Percentiles rank a stretch among this genome's conserved stretches.
Evolutionary conservation across 1,140 invertebrate genomes (phyloP).

Genomic region (Caerostris darwini): DNA sequence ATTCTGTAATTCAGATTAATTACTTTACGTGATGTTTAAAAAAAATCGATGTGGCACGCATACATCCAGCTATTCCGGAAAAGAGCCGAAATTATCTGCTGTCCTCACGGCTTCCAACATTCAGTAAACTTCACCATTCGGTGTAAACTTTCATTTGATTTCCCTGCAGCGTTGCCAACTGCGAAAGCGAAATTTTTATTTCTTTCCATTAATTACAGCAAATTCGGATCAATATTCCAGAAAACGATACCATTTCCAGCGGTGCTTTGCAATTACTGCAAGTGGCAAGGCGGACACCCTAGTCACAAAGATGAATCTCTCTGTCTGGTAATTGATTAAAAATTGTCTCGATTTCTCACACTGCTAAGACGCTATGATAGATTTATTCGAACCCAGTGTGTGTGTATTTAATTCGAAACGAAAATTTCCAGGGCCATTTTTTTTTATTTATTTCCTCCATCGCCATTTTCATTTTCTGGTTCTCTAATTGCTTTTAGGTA

Average conservation of each 20-base stretch:
- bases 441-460: background rate
- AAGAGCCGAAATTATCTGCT: background rate
- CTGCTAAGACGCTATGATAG: constrained; percentile 27
- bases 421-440: background rate
- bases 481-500: constrained; percentile 54
- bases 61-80: background rate
- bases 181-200: constrained; percentile 47
- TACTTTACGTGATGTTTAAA: background rate
- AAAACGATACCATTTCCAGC: constrained; percentile 32
- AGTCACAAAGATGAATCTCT: constrained; percentile 40
- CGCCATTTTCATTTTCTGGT: background rate
- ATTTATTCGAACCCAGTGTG: constrained; percentile 27
- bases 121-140: background rate
- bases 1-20: background rate
- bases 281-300: constrained; percentile 40
- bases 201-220: constrained; percentile 53
- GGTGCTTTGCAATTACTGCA: constrained; percentile 59
- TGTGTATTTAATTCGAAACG: constrained; percentile 51
- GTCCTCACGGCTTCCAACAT: background rate
- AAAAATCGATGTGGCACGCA: background rate
- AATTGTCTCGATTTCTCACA: constrained; percentile 50
- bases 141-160: constrained; percentile 23
- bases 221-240: constrained; percentile 55
- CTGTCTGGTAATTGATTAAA: constrained; percentile 72
- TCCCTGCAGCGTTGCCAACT: constrained; percentile 21